Percentiles rank a stretch among this genome's conserved stretches.
phyloP scores from a whole-genome alignment of 2,113 vertebrate species.

The Pontoporia blainvillei region DNA sequence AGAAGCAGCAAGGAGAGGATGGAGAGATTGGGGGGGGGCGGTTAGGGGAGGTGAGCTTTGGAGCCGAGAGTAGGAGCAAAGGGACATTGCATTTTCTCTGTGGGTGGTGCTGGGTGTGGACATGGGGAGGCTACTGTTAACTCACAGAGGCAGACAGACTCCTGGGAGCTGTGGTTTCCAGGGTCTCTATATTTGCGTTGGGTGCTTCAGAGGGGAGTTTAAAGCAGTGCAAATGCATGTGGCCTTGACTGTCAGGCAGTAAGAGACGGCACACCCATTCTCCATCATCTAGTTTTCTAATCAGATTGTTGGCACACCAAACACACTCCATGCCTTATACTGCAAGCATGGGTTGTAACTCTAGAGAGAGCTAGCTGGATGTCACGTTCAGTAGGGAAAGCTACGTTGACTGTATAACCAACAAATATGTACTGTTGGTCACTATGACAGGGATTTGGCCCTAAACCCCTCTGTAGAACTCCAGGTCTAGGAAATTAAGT shows the following conservation, averaged over 20 bases:
- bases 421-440: neutral
- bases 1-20: neutral
- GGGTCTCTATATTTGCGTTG: neutral
- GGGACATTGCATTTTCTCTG: neutral
- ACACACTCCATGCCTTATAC: neutral
- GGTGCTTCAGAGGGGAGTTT: neutral
- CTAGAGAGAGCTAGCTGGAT: neutral
- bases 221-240: constrained; percentile 5
- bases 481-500: neutral
- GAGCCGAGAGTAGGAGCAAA: neutral
- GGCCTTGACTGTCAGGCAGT: neutral
- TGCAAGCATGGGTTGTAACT: neutral
- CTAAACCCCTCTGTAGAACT: neutral
- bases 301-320: neutral
- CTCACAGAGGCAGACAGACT: neutral
- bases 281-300: neutral
- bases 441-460: neutral
- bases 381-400: neutral
- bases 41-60: neutral
- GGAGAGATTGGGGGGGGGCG: too few species aligned
- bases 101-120: neutral
- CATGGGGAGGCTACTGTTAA: neutral
- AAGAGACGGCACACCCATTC: neutral
- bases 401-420: neutral
- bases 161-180: neutral